Evolutionary conservation across 2,888 invertebrate species (phyloP), one percentile per base, ranked within the genome.

Genomic region (Belgica antarctica): DNA sequence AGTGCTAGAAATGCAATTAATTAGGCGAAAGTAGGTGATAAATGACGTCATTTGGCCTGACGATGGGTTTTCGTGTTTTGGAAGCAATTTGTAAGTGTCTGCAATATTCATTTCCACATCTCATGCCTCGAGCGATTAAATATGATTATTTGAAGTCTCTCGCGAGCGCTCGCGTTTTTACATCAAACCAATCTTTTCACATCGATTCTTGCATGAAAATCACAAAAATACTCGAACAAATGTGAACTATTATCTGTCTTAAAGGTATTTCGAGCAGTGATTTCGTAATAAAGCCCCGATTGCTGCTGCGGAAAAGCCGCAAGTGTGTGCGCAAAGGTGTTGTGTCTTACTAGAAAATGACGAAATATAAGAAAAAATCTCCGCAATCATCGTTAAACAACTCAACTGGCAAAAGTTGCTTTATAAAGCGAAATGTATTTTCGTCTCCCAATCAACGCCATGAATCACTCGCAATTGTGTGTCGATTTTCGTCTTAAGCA

Each of bases 251-350:
- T 66, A 66, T 46, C 66, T 28, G 28, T 57, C 57, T 68, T 28
- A 22, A 46, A 47, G 65, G 65, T 46, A 47, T 66, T 66, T 66
- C 47, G 65, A 66, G 63, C 47, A 68, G 34, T 68, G 68, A 68
- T 68, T 68, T 68, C 68, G 52, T 28, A 52, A 68, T 68, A 66
- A 66, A 68, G 52, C 31, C n/a, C n/a, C n/a, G n/a, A n/a, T n/a
- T n/a, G n/a, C n/a, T n/a, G n/a, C n/a, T n/a, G 47, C 31, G 27
- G 46, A 22, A 3, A 24, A 8, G 10, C 27, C 22, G 59, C n/a
- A 15, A 4, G 59, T 24, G 59, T 59, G 25, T 27, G 59, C 7
- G 25, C 27, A 27, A 24, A 24, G n/a, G 10, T 22, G 19, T 31
- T 27, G 63, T 41, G 22, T 36, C 41, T 22, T 19, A 63, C 46